phyloP scores from a whole-genome alignment of 1,140 invertebrate species.

The Drosophila azteca region DNA sequence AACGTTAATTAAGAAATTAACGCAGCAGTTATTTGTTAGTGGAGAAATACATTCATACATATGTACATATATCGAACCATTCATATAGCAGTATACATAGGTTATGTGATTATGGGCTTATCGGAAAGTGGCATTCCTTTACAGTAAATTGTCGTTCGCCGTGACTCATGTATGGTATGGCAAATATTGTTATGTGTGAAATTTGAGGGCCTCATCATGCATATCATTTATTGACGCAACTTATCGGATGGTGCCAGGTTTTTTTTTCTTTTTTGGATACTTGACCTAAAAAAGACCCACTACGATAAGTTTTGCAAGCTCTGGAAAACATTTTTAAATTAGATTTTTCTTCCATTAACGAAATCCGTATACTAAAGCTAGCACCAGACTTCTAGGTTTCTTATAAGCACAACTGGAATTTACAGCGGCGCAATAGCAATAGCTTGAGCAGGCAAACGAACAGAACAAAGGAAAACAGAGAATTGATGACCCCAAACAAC shows the following conservation, averaged over 20 bases:
- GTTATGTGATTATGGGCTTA: slow-evolving; percentile 55
- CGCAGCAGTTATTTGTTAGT: background rate
- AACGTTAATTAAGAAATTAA: slow-evolving; percentile 2
- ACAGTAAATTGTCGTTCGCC: slow-evolving; percentile 8
- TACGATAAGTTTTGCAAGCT: slow-evolving; percentile 26
- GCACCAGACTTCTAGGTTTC: slow-evolving; percentile 23
- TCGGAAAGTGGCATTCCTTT: slow-evolving; percentile 45
- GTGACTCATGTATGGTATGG: slow-evolving; percentile 49
- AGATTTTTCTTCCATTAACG: slow-evolving; percentile 15
- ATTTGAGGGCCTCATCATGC: slow-evolving; percentile 40
- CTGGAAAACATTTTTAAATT: slow-evolving; percentile 4
- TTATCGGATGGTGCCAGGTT: background rate
- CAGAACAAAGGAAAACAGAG: slow-evolving; percentile 56
- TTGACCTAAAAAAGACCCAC: slow-evolving; percentile 17
- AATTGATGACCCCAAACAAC: slow-evolving; percentile 59
- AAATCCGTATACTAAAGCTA: slow-evolving; percentile 14
- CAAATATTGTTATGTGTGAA: slow-evolving; percentile 41
- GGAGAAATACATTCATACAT: slow-evolving; percentile 13
- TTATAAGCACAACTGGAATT: slow-evolving; percentile 35
- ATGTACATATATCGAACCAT: slow-evolving; percentile 6
- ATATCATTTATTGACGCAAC: slow-evolving; percentile 21
- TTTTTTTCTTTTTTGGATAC: slow-evolving; percentile 11
- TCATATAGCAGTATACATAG: slow-evolving; percentile 1
- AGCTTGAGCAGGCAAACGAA: slow-evolving; percentile 36
- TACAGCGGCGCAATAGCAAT: slow-evolving; percentile 41